Evolutionary conservation across 2,797 vertebrate species (phyloP).

Genomic region (Uromys caudimaculatus): DNA sequence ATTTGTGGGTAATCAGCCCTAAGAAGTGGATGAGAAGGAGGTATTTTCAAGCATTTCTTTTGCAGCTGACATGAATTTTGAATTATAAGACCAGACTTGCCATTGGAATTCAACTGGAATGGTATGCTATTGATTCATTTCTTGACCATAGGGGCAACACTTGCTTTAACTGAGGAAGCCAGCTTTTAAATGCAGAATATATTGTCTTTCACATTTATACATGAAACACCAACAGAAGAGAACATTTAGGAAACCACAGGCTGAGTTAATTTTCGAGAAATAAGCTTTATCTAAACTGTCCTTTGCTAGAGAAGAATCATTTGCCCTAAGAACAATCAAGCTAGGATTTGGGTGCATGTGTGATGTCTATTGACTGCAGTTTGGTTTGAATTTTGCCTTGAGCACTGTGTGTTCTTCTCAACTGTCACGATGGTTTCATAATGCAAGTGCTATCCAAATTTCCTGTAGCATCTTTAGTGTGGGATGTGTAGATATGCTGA

Average conservation of each 20-base stretch:
- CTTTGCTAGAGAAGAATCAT: conserved; percentile 56
- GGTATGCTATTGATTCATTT: conserved; percentile 83
- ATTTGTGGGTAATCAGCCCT: conserved; percentile 82
- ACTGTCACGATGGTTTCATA: neutral
- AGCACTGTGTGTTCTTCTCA: conserved; percentile 35
- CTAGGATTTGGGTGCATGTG: conserved; percentile 1
- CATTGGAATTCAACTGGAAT: conserved; percentile 81
- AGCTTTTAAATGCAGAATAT: conserved; percentile 75
- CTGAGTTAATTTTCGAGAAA: conserved; percentile 73
- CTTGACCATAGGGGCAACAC: conserved; percentile 80
- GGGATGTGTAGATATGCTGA: neutral
- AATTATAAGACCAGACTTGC: conserved; percentile 82
- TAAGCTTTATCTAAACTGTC: conserved; percentile 63
- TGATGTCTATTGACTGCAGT: neutral
- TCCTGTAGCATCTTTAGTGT: neutral
- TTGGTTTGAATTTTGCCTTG: conserved; percentile 48
- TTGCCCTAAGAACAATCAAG: conserved; percentile 60
- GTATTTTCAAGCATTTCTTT: conserved; percentile 82
- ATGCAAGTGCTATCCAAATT: conserved; percentile 13
- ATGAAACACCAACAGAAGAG: conserved; percentile 79
- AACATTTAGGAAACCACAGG: conserved; percentile 77
- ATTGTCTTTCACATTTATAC: conserved; percentile 65
- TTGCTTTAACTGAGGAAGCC: conserved; percentile 76
- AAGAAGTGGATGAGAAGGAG: conserved; percentile 76
- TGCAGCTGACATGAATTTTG: conserved; percentile 78